A percentile compares a stretch with the other conserved stretches of the same genome.
These are phyloP conservation scores for Poeciliopsis presidionis DNA, from an alignment of 2,797 vertebrate species.

Conservation along the genomic window DNA sequence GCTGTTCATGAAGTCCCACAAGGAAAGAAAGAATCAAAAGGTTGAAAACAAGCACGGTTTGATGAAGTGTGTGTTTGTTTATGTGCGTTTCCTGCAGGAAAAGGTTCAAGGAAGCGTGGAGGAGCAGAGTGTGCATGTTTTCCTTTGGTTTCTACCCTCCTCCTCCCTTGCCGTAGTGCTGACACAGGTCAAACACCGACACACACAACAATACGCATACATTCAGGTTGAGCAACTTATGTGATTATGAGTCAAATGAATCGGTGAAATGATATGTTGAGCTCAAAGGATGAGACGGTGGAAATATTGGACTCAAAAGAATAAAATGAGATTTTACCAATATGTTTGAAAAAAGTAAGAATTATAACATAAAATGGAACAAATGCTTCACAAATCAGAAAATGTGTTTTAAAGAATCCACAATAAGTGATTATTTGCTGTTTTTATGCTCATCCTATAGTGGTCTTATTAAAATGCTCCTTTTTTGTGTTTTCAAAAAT, in stretches of 20 bases:
- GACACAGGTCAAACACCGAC: slow-evolving; percentile 36
- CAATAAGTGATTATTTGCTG: neutral
- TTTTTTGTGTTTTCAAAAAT: neutral
- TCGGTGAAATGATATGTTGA: neutral
- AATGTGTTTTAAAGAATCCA: neutral
- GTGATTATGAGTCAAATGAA: neutral
- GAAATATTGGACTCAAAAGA: neutral
- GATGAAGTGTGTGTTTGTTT: slow-evolving; percentile 26
- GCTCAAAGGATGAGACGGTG: neutral
- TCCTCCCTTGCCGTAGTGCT: slow-evolving; percentile 31
- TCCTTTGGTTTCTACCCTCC: slow-evolving; percentile 39
- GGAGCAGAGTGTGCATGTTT: slow-evolving; percentile 19
- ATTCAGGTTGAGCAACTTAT: slow-evolving; percentile 13
- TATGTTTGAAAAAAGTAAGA: neutral
- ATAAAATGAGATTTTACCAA: neutral
- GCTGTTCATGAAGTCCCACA: neutral
- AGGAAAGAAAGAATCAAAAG: slow-evolving; percentile 14
- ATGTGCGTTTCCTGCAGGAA: slow-evolving; percentile 34
- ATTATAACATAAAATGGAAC: neutral
- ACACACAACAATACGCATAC: slow-evolving; percentile 7
- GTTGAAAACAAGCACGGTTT: slow-evolving; percentile 2
- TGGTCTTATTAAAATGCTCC: neutral
- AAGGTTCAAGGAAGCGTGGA: slow-evolving; percentile 37
- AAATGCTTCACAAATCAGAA: neutral
- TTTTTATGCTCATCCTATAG: neutral